phyloP scores from a whole-genome alignment of 2,888 invertebrate species.

The Sialis fuliginosa region DNA sequence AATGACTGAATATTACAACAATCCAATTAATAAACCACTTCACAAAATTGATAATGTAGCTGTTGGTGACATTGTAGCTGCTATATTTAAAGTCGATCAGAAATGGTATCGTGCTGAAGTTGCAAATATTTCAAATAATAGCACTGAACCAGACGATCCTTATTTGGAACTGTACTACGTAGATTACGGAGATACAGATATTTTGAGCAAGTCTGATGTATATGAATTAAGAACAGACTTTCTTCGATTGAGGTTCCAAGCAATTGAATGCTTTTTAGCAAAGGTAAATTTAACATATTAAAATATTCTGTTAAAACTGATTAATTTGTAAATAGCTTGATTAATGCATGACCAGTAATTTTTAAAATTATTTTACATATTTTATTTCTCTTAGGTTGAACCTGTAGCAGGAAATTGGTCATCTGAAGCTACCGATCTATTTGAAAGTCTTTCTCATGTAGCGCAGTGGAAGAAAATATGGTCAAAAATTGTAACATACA shows the following conservation, averaged over 20 bases:
- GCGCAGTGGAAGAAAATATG: constrained; percentile 67
- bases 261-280: constrained; percentile 72
- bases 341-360: background rate
- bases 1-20: constrained; percentile 68
- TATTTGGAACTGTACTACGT: constrained; percentile 57
- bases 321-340: no score
- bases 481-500: constrained; percentile 58
- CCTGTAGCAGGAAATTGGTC: constrained; percentile 37
- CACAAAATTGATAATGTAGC: constrained; percentile 35
- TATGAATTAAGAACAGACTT: constrained; percentile 61
- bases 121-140: constrained; percentile 39
- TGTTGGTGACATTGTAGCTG: constrained; percentile 70
- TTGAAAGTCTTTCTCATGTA: constrained; percentile 53
- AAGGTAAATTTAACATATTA: constrained; percentile 19
- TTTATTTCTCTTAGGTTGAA: constrained; percentile 12
- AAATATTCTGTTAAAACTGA: no score
- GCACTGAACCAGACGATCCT: constrained; percentile 35
- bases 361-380: constrained; percentile 2
- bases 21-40: constrained; percentile 39
- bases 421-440: constrained; percentile 40
- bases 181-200: constrained; percentile 75
- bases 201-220: constrained; percentile 43
- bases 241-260: constrained; percentile 57
- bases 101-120: constrained; percentile 60
- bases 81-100: constrained; percentile 61